Evolutionary conservation across 2,113 vertebrate species (phyloP), one percentile per base, ranked within the genome.

Genomic region (Uropsilus gracilis): DNA sequence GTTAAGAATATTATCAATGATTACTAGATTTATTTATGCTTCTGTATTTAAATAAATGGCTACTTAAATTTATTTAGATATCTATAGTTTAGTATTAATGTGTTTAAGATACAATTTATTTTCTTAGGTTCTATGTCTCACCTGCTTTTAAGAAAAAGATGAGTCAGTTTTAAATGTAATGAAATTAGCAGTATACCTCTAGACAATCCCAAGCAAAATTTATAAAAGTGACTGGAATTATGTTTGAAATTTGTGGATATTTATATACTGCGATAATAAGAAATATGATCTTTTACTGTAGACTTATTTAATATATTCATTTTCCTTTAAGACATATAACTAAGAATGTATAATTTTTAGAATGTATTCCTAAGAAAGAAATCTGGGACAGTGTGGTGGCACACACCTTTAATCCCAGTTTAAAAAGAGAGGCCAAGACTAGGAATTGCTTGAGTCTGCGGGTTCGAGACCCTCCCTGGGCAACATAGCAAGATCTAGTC

Each of bases 311-410:
- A 78, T 18, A 64, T 88, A 86, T 0, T 7, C 3, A n/a, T 39
- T 96, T 90, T 91, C 22, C 30, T 90, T 94, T 66, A 90, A 95
- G 89, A 63, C 14, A 72, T 26, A 55, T 81, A 81, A 53, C 75
- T 93, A 95, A 77, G 53, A n/a, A 89, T 63, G 66, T 34, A 9
- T 86, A 26, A 18, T 71, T 90, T 89, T 92, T 75, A 87, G 50
- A 18, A 34, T 93, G 7, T 88, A 10, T 80, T 91, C 10, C 3
- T 64, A 50, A 66, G 92, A 81, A 69, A 26, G 22, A 57, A 22
- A 57, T n/a, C n/a, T n/a, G n/a, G 55, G 55, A 61, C 20, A 61
- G 57, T 9, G 9, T 28, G 59, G 59, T 61, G 59, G n/a, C n/a
- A n/a, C n/a, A n/a, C n/a, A n/a, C n/a, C n/a, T n/a, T n/a, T n/a